phyloP scores from a whole-genome alignment of 1,140 invertebrate genomes.

The Drosophila teissieri region DNA sequence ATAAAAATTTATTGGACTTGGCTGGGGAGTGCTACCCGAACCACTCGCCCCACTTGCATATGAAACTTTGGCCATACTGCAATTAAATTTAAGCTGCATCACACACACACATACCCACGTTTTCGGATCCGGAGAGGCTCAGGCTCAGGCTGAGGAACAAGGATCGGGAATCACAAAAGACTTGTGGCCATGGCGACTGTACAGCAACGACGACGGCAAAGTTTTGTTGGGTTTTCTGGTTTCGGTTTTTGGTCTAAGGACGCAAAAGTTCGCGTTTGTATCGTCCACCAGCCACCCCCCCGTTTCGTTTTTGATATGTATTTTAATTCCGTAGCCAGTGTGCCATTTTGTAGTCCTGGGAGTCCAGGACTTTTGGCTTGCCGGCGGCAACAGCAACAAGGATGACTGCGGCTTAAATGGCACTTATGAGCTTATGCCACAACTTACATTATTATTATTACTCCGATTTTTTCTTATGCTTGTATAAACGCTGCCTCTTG shows the following conservation, averaged over 20 bases:
- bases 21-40: not conserved
- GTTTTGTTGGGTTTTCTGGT: constrained; percentile 68
- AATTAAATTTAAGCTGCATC: constrained; percentile 81
- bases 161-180: constrained; percentile 56
- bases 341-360: constrained; percentile 63
- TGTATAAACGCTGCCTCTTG: constrained; percentile 25
- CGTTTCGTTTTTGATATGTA: constrained; percentile 69
- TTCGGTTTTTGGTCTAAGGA: constrained; percentile 59
- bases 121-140: constrained; percentile 1
- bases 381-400: constrained; percentile 33
- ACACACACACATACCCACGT: constrained; percentile 29
- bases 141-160: constrained; percentile 25
- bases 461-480: constrained; percentile 57
- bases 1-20: constrained; percentile 71
- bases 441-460: constrained; percentile 84
- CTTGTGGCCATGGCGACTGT: constrained; percentile 54
- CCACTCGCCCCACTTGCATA: constrained; percentile 19
- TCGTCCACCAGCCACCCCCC: constrained; percentile 50
- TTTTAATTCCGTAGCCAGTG: constrained; percentile 76
- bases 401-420: constrained; percentile 78
- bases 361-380: constrained; percentile 53
- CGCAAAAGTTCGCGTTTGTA: constrained; percentile 74
- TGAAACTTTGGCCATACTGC: constrained; percentile 69
- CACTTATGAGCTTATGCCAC: constrained; percentile 83
- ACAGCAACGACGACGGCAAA: constrained; percentile 57